Percentiles rank a stretch among this genome's conserved stretches.
Evolutionary conservation across 2,888 invertebrate species (phyloP).

Genomic region (Parnassius apollo): DNA sequence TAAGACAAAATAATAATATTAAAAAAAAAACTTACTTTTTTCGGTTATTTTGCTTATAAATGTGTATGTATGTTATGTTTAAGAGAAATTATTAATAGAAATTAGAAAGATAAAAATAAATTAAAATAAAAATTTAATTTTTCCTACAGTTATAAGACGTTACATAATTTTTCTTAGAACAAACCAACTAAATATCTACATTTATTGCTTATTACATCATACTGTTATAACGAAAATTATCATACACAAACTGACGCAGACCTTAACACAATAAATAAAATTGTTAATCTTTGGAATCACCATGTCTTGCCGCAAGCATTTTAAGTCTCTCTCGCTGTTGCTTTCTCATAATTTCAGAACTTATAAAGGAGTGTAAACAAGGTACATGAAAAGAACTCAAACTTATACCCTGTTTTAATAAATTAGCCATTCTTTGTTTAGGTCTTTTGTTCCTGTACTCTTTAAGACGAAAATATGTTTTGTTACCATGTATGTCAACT

Average conservation of each 20-base stretch:
- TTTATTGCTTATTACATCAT: conserved; percentile 5
- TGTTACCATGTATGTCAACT: conserved; percentile 55
- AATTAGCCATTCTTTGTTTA: conserved; percentile 44
- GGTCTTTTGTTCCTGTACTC: conserved; percentile 49
- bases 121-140: conserved; percentile 39
- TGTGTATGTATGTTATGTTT: neutral
- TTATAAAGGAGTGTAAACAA: conserved; percentile 66
- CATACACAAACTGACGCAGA: neutral
- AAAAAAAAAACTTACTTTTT: conserved; percentile 36
- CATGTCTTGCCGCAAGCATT: conserved; percentile 29
- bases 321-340: conserved; percentile 46
- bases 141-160: conserved; percentile 54
- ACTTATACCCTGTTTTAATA: conserved; percentile 58
- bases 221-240: neutral
- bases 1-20: conserved; percentile 30
- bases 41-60: conserved; percentile 20
- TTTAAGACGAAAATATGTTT: conserved; percentile 56
- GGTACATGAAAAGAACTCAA: conserved; percentile 68
- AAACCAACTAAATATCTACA: conserved; percentile 47
- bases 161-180: conserved; percentile 55
- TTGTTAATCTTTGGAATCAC: neutral
- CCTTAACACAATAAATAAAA: neutral
- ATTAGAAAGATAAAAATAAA: conserved; percentile 15
- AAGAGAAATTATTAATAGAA: neutral
- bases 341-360: conserved; percentile 52